phyloP scores from a whole-genome alignment of 2,888 invertebrate species.

The Laothoe populi region DNA sequence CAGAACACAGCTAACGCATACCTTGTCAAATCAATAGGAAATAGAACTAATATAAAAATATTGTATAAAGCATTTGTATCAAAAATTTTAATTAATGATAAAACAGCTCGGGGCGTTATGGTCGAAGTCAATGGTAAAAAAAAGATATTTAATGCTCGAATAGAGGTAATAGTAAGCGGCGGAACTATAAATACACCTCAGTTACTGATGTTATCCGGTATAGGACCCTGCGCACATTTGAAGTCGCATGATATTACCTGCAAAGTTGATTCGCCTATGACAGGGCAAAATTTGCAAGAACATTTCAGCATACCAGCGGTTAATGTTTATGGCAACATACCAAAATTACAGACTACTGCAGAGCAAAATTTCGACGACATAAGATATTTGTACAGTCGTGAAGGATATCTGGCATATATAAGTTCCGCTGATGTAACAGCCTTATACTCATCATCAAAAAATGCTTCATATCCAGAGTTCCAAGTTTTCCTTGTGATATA shows the following conservation, averaged over 20 bases:
- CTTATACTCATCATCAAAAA: slow-evolving; percentile 32
- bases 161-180: slow-evolving; percentile 67
- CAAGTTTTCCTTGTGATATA: slow-evolving; percentile 32
- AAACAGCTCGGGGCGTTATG: slow-evolving; percentile 38
- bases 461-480: slow-evolving; percentile 32
- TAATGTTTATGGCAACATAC: slow-evolving; percentile 30
- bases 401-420: slow-evolving; percentile 30
- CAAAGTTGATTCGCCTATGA: slow-evolving; percentile 55
- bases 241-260: slow-evolving; percentile 49
- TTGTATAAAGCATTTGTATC: slow-evolving; percentile 68
- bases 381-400: slow-evolving; percentile 30
- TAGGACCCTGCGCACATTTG: slow-evolving; percentile 63
- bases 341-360: slow-evolving; percentile 13
- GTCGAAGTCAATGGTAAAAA: slow-evolving; percentile 29
- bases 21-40: slow-evolving; percentile 48
- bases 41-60: slow-evolving; percentile 53
- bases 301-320: slow-evolving; percentile 46
- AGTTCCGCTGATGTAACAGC: slow-evolving; percentile 35
- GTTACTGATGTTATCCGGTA: slow-evolving; percentile 69
- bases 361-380: slow-evolving; percentile 28
- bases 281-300: slow-evolving; percentile 71
- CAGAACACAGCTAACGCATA: slow-evolving; percentile 76
- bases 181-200: slow-evolving; percentile 68
- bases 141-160: slow-evolving; percentile 26
- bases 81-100: slow-evolving; percentile 35